Evolutionary conservation across 2,113 vertebrate species (phyloP).

Genomic region (Ardeotis arabs): DNA sequence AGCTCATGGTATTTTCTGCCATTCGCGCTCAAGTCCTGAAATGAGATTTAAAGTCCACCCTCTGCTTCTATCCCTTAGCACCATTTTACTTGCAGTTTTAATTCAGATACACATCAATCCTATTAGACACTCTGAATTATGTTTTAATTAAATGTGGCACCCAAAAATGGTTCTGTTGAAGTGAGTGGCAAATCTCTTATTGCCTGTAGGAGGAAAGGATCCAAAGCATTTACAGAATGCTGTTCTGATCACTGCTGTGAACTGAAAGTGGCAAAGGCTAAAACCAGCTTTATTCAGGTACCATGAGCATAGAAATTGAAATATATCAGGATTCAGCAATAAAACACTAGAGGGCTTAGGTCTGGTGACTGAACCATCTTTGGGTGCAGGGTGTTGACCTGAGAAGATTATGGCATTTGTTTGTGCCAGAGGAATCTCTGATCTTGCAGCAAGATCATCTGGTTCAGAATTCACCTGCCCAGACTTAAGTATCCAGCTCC

Average conservation of each 20-base stretch:
- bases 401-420: background rate
- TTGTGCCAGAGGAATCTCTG: background rate
- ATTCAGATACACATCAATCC: constrained; percentile 48
- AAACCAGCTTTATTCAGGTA: background rate
- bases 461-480: background rate
- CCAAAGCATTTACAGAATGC: background rate
- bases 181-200: constrained; percentile 14
- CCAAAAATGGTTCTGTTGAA: constrained; percentile 12
- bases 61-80: background rate
- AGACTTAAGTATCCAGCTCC: background rate
- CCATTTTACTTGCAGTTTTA: constrained; percentile 35
- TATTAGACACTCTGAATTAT: constrained; percentile 28
- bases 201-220: background rate
- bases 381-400: background rate
- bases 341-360: background rate
- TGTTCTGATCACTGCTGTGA: background rate
- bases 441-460: background rate
- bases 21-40: background rate
- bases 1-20: background rate
- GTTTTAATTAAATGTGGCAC: background rate
- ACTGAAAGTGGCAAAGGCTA: background rate
- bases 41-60: constrained; percentile 17
- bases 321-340: background rate
- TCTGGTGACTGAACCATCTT: background rate
- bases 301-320: background rate